Conservation (phyloP, 1,140 invertebrate genomes). For the Dufourea novaeangliae region DNA sequence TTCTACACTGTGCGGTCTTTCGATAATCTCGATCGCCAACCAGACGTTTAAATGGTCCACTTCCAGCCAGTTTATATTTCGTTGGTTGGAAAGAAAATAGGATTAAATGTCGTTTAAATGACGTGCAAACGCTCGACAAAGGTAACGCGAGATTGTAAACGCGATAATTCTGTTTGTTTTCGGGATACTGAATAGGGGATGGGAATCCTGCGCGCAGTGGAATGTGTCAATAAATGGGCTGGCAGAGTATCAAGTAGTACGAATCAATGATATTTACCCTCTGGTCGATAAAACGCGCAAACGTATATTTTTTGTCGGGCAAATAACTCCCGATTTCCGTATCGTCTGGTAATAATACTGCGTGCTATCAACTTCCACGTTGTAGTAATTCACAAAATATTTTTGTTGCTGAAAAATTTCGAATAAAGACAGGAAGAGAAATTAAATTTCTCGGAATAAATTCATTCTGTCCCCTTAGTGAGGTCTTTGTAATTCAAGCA, state of each 20-base stretch:
- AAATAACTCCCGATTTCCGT: neutral
- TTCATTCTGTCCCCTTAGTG: no score
- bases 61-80: neutral
- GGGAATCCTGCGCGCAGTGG: neutral
- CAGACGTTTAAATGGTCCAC: neutral
- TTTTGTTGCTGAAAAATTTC: neutral
- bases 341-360: conserved; percentile 1
- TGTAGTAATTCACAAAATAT: neutral
- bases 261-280: conserved; percentile 33
- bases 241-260: conserved; percentile 40
- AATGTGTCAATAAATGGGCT: conserved; percentile 36
- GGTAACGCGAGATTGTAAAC: conserved; percentile 32
- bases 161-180: conserved; percentile 37
- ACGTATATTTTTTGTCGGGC: neutral
- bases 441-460: no score
- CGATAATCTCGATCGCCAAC: neutral
- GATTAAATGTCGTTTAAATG: conserved; percentile 25
- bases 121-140: conserved; percentile 4
- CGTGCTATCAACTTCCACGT: neutral
- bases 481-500: no score
- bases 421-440: no score
- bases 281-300: conserved; percentile 20
- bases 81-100: neutral
- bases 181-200: neutral
- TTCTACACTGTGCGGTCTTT: neutral